Conservation (phyloP, 2,113 vertebrate genomes). For the Saguinus midas region DNA sequence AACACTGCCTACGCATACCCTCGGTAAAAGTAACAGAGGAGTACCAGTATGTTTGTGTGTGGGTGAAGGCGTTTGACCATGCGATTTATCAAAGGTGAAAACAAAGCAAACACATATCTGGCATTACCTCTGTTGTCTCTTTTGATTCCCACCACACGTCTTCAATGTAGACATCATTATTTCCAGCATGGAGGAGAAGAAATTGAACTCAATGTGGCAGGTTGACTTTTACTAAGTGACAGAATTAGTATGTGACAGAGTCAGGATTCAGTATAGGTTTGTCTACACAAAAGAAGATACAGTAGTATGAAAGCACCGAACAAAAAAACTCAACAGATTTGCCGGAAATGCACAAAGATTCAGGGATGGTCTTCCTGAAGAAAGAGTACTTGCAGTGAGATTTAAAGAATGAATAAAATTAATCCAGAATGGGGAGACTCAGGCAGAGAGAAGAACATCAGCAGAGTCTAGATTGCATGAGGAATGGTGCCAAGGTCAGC, state of each 20-base stretch:
- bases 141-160: rapidly evolving
- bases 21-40: not conserved
- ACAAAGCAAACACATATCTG: not conserved
- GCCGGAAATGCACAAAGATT: not conserved
- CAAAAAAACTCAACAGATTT: not conserved
- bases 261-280: not conserved
- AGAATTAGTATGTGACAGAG: not conserved
- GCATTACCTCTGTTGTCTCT: rapidly evolving
- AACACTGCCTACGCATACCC: not conserved
- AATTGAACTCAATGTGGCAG: not conserved
- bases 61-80: no score
- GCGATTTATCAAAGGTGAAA: not conserved
- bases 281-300: not conserved
- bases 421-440: not conserved
- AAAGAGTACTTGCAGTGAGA: not conserved
- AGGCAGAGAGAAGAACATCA: not conserved
- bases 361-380: not conserved
- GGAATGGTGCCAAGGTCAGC: not conserved
- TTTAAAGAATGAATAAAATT: not conserved
- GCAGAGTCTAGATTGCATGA: not conserved
- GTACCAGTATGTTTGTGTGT: not conserved
- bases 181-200: not conserved
- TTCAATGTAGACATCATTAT: rapidly evolving
- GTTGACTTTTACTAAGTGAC: not conserved
- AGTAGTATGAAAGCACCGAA: not conserved